Evolutionary conservation across 2,888 invertebrate genomes (phyloP), one percentile per base, ranked within the genome.

Genomic region (Sarcophaga caerulescens): DNA sequence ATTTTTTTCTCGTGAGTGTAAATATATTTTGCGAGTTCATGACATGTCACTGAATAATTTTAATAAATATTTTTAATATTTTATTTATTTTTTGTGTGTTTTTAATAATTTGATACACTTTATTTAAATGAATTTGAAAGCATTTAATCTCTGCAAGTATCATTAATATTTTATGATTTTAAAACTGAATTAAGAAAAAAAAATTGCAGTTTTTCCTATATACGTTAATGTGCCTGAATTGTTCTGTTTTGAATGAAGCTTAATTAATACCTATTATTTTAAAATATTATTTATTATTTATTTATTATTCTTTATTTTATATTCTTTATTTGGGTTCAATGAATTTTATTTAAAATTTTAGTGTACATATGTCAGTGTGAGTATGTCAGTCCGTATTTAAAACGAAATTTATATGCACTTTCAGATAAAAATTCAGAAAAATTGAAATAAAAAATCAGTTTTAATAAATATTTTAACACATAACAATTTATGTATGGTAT

Each of bases 201-300:
- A 65, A 47, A 47, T 52, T 57, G 25, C 45, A 66, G 14, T 66
- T 52, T 57, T 14, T 19, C 12, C 25, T 65, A 12, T 35, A n/a
- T 76, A 6, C 35, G 35, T 66, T 62, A 47, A 66, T 69, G 62
- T 70, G 63, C 47, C 19, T 69, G 47, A 70, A 71, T 52, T 62
- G 44, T 73, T 62, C 62, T 35, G 17, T n/a, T 35, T 45, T 21
- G 66, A 76, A 76, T 76, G 23, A 75, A 45, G 47, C 62, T 69
- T 74, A 81, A 81, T 81, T 81, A 74, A 68, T 73, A 47, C 4
- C 66, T 80, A 68, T 74, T 80, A 73, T 59, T 78, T 25, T 19
- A 12, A 35, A 73, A 73, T 60, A 57, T 19, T 52, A 25, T 52
- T 66, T 66, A 44, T n/a, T 35, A 59, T 23, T 21, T 45, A n/a